Base-by-base conservation (phyloP, 2,113 vertebrate genomes). In the Phalacrocorax pelagicus region DNA sequence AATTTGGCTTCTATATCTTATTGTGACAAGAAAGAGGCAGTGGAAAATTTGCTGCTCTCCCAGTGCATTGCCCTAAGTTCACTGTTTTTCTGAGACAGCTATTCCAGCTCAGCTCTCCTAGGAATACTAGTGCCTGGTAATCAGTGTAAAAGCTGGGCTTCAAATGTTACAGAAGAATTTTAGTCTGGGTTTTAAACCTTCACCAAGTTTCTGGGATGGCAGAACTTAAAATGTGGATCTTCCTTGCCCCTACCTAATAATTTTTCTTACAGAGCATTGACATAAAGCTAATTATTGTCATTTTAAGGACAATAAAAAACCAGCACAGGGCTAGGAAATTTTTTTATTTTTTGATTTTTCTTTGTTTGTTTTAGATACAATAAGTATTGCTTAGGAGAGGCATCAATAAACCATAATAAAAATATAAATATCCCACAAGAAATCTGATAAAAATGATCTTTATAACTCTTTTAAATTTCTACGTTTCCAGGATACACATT, bases 1-100 rank as follows among this genome's bases (percentile, higher is more conserved):
- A 51, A 65, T 82, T 97, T 94, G 55, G 16, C 66, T 91, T 91
- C 57, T 57, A 11, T 86, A 55, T 72, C 55, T 83, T 79, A 79
- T 83, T 94, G 89, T 93, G 86, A 81, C 78, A 89, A 51, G 59
- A 85, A 91, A 54, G 2, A 58, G n/a, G 26, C 67, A 26, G 3
- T 38, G 38, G 24, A 95, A 88, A 90, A 92, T 82, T 91, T 82
- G 26, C 15, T 70, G 27, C 17, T 96, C 7, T 86, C 59, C 51
- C 46, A 69, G 40, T 0, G 3, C 29, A 23, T 84, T 75, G 23
- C 30, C 15, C 12, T 49, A 65, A 3, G 0, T 71, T 63, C 17
- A 18, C 11, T 85, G 81, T 69, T 79, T 69, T 79, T 59, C 72
- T 61, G 38, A 86, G 40, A 83, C n/a, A 26, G 19, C 4, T 71